Evolutionary conservation across 2,888 invertebrate species (phyloP).

Genomic region (Troides oblongomaculatus): DNA sequence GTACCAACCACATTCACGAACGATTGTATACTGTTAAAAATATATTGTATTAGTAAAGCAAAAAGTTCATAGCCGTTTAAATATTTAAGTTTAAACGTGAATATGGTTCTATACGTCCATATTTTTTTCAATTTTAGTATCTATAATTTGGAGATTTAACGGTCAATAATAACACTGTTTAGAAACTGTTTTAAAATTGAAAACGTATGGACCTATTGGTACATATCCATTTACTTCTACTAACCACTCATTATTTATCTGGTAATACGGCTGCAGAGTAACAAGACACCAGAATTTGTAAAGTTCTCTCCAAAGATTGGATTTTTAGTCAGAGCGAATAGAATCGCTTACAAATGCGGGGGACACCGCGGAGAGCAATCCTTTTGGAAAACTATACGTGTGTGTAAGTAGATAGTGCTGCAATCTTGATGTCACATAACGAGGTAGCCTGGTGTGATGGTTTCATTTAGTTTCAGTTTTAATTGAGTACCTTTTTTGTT

Average conservation of each 20-base stretch:
- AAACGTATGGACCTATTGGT: slow-evolving; percentile 47
- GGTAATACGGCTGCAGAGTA: slow-evolving; percentile 65
- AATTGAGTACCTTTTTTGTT: slow-evolving; percentile 40
- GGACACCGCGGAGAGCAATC: slow-evolving; percentile 51
- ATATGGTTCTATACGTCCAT: slow-evolving; percentile 35
- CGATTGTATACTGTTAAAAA: slow-evolving; percentile 18
- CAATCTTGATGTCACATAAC: slow-evolving; percentile 63
- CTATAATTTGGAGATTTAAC: slow-evolving; percentile 21
- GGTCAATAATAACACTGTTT: slow-evolving; percentile 17
- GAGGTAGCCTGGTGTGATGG: slow-evolving; percentile 73
- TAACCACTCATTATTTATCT: slow-evolving; percentile 69
- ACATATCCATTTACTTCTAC: slow-evolving; percentile 47
- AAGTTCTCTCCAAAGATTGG: slow-evolving; percentile 71
- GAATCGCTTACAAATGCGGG: slow-evolving; percentile 53
- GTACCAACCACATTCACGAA: slow-evolving; percentile 51
- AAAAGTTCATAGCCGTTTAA: background rate
- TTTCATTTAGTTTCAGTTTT: slow-evolving; percentile 52
- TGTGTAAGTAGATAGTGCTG: slow-evolving; percentile 60
- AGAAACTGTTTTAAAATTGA: slow-evolving; percentile 48
- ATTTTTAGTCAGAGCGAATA: slow-evolving; percentile 58
- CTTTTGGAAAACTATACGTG: slow-evolving; percentile 48
- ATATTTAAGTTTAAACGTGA: slow-evolving; percentile 32
- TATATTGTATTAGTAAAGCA: background rate
- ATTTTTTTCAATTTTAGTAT: slow-evolving; percentile 40
- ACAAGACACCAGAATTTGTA: slow-evolving; percentile 60